Conservation (phyloP, 2,113 vertebrate species). For the Emberiza fucata region DNA sequence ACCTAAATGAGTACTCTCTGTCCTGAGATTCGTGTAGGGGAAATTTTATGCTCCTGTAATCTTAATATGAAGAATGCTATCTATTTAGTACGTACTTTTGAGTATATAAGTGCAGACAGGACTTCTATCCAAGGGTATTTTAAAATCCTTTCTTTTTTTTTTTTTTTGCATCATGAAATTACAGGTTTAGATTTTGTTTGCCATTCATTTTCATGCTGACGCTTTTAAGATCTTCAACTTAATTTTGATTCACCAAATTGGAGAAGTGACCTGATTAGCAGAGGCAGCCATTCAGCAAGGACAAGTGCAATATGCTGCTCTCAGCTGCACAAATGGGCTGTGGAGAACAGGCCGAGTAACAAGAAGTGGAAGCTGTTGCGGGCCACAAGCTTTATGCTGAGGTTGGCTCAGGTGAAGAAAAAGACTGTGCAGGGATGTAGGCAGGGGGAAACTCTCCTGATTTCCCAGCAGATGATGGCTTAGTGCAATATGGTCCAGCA, state of each 20-base stretch:
- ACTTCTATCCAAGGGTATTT: background rate
- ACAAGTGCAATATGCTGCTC: conserved; percentile 6
- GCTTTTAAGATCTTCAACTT: background rate
- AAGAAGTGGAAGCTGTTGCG: background rate
- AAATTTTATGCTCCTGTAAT: background rate
- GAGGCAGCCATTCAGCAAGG: conserved; percentile 3
- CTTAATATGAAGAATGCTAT: background rate
- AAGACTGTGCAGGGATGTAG: background rate
- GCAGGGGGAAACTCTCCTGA: background rate
- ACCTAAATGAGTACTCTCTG: background rate
- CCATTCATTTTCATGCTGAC: background rate
- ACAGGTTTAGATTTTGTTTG: background rate
- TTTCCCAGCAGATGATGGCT: conserved; percentile 52
- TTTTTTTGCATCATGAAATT: background rate
- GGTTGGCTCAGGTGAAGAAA: conserved; percentile 41
- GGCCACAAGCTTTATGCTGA: background rate
- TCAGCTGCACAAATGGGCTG: background rate
- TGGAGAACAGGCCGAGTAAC: background rate
- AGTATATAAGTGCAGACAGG: background rate
- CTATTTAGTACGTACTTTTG: background rate
- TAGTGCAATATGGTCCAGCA: conserved; percentile 38
- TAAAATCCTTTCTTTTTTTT: background rate
- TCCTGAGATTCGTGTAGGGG: background rate
- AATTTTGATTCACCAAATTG: background rate
- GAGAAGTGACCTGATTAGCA: background rate